phyloP scores from a whole-genome alignment of 2,113 vertebrate species.

The Psilopsiagon aymara region DNA sequence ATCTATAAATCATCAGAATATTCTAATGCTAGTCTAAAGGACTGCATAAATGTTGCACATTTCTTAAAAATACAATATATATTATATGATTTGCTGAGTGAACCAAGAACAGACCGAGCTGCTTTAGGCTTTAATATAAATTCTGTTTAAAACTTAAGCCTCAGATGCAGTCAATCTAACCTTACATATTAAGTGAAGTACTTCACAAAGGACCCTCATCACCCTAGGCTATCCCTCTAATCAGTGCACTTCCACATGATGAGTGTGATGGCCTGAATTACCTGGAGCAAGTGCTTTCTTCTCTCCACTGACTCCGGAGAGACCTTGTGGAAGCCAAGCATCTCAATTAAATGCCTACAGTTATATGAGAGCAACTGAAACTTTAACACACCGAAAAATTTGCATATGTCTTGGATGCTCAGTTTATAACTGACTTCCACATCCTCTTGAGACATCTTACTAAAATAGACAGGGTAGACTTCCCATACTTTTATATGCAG shows the following conservation, averaged over 20 bases:
- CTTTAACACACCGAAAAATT: background rate
- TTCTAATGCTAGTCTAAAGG: background rate
- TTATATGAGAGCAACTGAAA: background rate
- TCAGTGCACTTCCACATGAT: background rate
- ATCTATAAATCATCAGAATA: background rate
- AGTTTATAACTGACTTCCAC: background rate
- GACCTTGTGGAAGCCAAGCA: background rate
- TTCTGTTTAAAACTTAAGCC: background rate
- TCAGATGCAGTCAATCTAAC: background rate
- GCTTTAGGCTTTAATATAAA: conserved; percentile 31
- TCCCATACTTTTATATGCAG: background rate
- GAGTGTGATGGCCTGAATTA: background rate
- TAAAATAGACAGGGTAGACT: background rate
- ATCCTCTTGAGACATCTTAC: background rate
- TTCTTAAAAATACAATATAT: background rate
- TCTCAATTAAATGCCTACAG: background rate
- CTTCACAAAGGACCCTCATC: background rate
- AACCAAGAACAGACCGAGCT: background rate
- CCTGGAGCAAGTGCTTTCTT: conserved; percentile 18
- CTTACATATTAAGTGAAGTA: background rate
- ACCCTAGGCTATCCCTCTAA: conserved; percentile 8
- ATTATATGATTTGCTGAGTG: background rate
- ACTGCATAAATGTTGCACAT: background rate
- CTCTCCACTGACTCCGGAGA: background rate
- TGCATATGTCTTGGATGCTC: background rate